Base-by-base conservation (phyloP, 1,140 invertebrate species). In the Cheumatopsyche charites region DNA sequence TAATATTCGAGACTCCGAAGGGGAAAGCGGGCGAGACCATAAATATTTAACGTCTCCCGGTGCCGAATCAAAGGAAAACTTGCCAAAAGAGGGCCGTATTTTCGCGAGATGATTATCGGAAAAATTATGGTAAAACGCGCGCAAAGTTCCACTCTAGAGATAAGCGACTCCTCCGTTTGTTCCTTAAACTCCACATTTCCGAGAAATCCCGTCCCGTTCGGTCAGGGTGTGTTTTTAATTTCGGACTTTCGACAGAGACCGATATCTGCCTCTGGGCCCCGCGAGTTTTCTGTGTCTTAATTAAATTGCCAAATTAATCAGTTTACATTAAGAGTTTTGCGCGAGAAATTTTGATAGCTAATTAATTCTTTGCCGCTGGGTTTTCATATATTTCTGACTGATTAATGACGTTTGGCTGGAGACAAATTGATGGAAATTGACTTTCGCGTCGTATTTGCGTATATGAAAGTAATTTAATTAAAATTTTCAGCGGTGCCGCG, bases 221-320 rank as follows among this genome's bases (percentile, higher is more conserved):
- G 47, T 52, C 19, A 15, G 19, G 19, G 19, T 52, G 15, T 17
- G 7, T 52, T 52, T 52, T 52, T 52, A 52, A 52, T 52, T 52
- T 17, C 19, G 9, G 19, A 62, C 23, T n/a, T 26, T 62, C 29
- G 29, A 9, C 29, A 3, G 29, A 36, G 26, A 29, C 26, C 61
- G 61, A 23, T 62, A 36, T 62, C 61, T 42, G 6, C 29, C 19
- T 45, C 29, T 62, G 52, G 58, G 29, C 58, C 7, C 19, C 49
- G 9, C n/a, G n/a, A n/a, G n/a, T n/a, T 13, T 49, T 21, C 55
- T 15, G 43, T 15, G 47, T 13, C 66, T 68, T 68, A 68, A 68
- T 68, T 68, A 68, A 68, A 68, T 68, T 68, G 26, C 2, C 23
- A 55, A 68, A 68, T 68, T 68, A 68, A 68, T 68, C 66, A 68